Base-by-base conservation (phyloP, 2,797 vertebrate species). In the Tenualosa thibaudeaui region DNA sequence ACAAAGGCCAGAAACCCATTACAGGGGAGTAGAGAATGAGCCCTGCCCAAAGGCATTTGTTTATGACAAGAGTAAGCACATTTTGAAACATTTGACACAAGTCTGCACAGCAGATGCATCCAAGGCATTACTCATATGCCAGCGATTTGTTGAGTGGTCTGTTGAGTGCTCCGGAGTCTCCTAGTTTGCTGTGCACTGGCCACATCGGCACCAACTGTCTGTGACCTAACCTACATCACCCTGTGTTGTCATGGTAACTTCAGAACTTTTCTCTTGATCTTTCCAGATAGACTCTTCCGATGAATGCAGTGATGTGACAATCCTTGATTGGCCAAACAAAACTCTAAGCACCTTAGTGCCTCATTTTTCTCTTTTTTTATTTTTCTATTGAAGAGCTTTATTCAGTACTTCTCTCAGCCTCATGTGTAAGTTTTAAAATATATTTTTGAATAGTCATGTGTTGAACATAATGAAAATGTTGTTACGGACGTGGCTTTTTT, bases 281-380 rank as follows among this genome's bases (percentile, higher is more conserved):
- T 86, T 54, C 3, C 24, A 91, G 92, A 91, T 85, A 84, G 78
- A 1, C 75, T 82, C 13, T 0, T 49, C 26, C 82, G 88, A 89
- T 90, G 85, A 54, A 81, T 0, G 13, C 37, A 43, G 81, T 19
- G 84, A 91, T 84, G 84, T 75, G 92, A 92, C 89, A 88, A 89
- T 90, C 89, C 85, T 86, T 89, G 92, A 89, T 83, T 81, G 85
- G 85, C 89, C 89, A 83, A 46, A 89, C 86, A 91, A 90, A 92
- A 89, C 17, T 90, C 91, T 82, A 91, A 88, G 87, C 50, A 89
- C 88, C 90, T 68, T 87, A 91, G 93, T 93, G 93, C 93, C 92
- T 93, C 89, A 75, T 71, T 26, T 83, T 88, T 81, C 84, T 91
- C 93, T 89, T 12, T 83, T 88, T 81, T 85, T 91, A 91, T 93